phyloP scores from a whole-genome alignment of 2,113 vertebrate genomes.

The Phodopus roborovskii region DNA sequence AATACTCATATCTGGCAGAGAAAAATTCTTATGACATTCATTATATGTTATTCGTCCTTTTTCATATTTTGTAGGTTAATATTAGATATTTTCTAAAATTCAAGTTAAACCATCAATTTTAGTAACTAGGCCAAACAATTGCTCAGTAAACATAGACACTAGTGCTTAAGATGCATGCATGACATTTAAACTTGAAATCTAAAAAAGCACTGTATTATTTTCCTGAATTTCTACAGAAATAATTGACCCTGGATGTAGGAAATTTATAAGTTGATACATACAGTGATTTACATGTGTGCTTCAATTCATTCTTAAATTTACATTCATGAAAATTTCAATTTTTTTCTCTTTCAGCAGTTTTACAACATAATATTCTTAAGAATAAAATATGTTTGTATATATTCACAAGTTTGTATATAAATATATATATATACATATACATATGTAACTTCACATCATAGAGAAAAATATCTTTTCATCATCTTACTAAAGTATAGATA shows the following conservation, averaged over 20 bases:
- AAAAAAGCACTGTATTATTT: not conserved
- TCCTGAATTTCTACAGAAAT: not conserved
- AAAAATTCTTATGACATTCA: not conserved
- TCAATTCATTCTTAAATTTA: not conserved
- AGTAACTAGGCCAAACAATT: not conserved
- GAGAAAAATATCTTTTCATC: not conserved
- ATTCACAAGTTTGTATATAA: not conserved
- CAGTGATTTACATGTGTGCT: not conserved
- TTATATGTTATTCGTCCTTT: not conserved
- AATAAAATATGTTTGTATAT: not conserved
- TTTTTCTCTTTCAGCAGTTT: not conserved
- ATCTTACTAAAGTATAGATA: slow-evolving; percentile 1
- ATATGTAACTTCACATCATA: not conserved
- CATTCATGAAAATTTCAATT: not conserved
- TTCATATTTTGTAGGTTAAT: not conserved
- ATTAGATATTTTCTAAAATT: not conserved
- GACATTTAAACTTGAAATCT: not conserved
- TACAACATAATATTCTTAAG: not conserved
- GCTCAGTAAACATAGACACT: not conserved
- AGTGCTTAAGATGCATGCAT: not conserved
- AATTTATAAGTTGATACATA: not conserved
- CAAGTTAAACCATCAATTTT: not conserved
- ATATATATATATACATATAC: not conserved
- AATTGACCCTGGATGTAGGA: not conserved
- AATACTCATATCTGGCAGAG: not conserved